A percentile compares a stretch with the other conserved stretches of the same genome.
Evolutionary conservation across 2,113 vertebrate species (phyloP).

Genomic region (Dromiciops gliroides): DNA sequence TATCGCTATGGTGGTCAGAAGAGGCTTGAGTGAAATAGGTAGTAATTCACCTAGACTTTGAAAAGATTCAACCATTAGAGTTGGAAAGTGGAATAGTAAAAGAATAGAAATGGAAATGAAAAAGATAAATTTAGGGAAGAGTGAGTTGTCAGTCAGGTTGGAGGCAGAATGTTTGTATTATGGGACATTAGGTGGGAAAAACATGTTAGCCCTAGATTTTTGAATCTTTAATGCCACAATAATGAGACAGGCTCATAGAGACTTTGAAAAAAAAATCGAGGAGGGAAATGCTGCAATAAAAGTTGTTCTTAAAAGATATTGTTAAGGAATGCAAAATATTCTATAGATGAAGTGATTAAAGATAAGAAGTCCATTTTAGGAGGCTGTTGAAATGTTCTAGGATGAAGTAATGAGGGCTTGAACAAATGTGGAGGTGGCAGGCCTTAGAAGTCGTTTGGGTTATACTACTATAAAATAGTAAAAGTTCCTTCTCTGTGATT

Average conservation of each 20-base stretch:
- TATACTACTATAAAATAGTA: neutral
- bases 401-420: too few relatives aligned
- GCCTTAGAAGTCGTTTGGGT: neutral
- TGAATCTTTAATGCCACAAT: neutral
- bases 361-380: too few relatives aligned
- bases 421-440: too few relatives aligned
- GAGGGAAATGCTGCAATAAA: neutral
- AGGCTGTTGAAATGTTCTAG: too few relatives aligned
- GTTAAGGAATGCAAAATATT: neutral
- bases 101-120: neutral
- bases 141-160: neutral
- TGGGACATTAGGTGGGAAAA: neutral
- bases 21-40: neutral
- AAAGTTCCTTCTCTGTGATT: neutral
- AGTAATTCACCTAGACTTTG: neutral
- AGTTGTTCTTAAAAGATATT: neutral
- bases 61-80: neutral
- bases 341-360: too few relatives aligned
- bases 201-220: neutral
- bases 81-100: neutral
- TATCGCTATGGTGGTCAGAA: neutral
- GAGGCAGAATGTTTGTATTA: neutral
- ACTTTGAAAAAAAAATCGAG: neutral
- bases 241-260: neutral
- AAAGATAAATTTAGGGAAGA: neutral